Conservation (phyloP, 2,113 vertebrate genomes). For the Ameiurus melas region DNA sequence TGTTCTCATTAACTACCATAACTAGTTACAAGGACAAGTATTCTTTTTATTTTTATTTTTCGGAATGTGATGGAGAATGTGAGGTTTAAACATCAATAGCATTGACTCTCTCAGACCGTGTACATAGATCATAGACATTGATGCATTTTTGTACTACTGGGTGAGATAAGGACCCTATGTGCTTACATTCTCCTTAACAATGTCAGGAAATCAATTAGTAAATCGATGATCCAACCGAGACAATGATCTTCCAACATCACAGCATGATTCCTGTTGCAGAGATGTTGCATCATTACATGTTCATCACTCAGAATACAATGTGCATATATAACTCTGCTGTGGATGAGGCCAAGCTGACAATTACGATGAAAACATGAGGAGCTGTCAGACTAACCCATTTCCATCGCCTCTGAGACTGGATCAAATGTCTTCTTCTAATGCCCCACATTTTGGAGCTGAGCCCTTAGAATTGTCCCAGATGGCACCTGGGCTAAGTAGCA, state of each 20-base stretch:
- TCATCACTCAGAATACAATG: constrained; percentile 9
- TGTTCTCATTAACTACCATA: not conserved
- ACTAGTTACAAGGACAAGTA: not conserved
- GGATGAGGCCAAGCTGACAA: constrained; percentile 31
- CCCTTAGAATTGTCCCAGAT: constrained; percentile 23
- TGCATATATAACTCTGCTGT: constrained; percentile 15
- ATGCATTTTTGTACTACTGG: not conserved
- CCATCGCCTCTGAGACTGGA: constrained; percentile 36
- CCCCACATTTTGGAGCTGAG: not conserved
- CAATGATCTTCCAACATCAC: constrained; percentile 32
- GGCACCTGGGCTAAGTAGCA: not conserved
- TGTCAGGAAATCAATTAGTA: constrained; percentile 30
- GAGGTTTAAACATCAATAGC: not conserved
- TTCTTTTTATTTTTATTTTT: not conserved
- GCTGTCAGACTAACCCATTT: constrained; percentile 44
- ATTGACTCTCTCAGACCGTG: not conserved
- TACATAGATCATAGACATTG: not conserved
- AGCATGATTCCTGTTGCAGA: constrained; percentile 29
- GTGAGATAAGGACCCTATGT: not conserved
- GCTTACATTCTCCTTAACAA: not conserved
- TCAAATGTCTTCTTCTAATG: constrained; percentile 38
- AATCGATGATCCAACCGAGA: constrained; percentile 22
- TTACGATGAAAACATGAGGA: constrained; percentile 46
- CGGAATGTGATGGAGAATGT: not conserved
- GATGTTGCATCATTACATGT: constrained; percentile 44